A percentile compares a stretch with the other conserved stretches of the same genome.
Evolutionary conservation across 1,140 invertebrate genomes (phyloP).

Genomic region (Ylistrum balloti): DNA sequence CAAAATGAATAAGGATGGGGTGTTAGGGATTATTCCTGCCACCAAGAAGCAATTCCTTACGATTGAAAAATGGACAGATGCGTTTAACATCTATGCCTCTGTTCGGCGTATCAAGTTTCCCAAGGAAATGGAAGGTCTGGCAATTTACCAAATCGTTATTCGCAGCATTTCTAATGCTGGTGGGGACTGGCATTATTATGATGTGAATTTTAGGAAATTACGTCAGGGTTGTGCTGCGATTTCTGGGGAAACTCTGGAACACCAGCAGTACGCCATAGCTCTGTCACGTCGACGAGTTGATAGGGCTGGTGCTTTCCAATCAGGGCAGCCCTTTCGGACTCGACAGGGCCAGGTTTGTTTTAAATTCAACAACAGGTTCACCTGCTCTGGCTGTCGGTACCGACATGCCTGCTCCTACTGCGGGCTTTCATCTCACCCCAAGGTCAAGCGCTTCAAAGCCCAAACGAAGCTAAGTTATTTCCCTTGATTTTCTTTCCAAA

Average conservation of each 20-base stretch:
- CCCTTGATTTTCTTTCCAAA: too few species aligned
- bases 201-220: neutral
- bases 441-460: neutral
- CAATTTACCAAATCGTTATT: too few species aligned
- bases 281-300: neutral
- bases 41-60: too few species aligned
- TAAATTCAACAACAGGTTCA: neutral
- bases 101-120: neutral
- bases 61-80: too few species aligned
- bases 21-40: too few species aligned
- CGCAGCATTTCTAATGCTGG: too few species aligned
- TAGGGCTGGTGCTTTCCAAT: too few species aligned
- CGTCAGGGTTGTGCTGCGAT: neutral
- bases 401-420: constrained; percentile 41
- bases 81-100: neutral
- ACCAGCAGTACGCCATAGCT: neutral
- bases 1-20: too few species aligned
- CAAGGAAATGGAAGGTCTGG: too few species aligned
- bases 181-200: too few species aligned
- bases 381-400: constrained; percentile 29
- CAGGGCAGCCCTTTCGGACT: too few species aligned
- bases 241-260: neutral
- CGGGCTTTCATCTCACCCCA: constrained; percentile 9
- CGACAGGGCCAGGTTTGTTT: neutral
- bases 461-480: too few species aligned